A percentile compares a stretch with the other conserved stretches of the same genome.
phyloP scores from a whole-genome alignment of 1,140 invertebrate species.

The Diprion similis region DNA sequence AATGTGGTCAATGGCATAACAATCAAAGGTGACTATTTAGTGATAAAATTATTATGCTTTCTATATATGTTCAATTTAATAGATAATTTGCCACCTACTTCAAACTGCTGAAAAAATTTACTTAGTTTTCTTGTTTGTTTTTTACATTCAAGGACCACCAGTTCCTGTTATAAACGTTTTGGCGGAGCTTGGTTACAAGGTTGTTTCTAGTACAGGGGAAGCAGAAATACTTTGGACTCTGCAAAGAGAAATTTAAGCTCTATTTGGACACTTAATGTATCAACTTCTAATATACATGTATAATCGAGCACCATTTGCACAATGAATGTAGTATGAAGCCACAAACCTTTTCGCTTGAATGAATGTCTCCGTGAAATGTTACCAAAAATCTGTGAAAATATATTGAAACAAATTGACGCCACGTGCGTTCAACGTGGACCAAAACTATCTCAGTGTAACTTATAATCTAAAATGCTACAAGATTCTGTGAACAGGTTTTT shows the following conservation, averaged over 20 bases:
- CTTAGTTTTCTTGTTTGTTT: conserved; percentile 15
- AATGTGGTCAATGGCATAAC: conserved; percentile 75
- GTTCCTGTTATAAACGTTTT: conserved; percentile 74
- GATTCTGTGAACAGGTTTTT: too few species aligned
- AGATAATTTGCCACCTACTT: background rate
- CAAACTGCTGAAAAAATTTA: conserved; percentile 14
- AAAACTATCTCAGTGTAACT: too few species aligned
- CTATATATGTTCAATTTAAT: background rate
- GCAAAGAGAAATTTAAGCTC: conserved; percentile 71
- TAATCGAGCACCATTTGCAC: background rate
- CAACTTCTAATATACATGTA: background rate
- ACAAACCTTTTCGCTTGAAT: too few species aligned
- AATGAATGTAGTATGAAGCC: too few species aligned
- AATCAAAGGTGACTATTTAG: conserved; percentile 64
- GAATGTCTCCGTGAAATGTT: too few species aligned
- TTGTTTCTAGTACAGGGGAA: conserved; percentile 79
- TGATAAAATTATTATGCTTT: conserved; percentile 4
- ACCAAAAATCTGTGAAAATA: too few species aligned
- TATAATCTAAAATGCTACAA: too few species aligned
- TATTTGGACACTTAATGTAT: background rate
- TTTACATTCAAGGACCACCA: conserved; percentile 61
- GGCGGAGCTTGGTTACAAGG: conserved; percentile 77
- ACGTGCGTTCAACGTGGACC: too few species aligned
- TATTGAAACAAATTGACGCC: too few species aligned
- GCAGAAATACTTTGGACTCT: conserved; percentile 82